Evolutionary conservation across 2,888 invertebrate species (phyloP).

Genomic region (Dasypogon diadema): DNA sequence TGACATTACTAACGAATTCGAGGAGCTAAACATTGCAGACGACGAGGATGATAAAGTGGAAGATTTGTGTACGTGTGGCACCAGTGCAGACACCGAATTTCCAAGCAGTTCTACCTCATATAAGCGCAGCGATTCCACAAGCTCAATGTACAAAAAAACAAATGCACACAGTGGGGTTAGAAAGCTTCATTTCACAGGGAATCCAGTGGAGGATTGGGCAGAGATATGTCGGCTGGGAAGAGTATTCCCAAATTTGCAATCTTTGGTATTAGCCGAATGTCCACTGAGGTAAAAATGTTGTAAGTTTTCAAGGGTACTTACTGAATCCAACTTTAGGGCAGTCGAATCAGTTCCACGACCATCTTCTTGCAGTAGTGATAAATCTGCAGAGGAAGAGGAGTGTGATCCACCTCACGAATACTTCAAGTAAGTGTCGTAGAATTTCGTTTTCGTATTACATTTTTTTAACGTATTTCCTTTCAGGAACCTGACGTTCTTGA

Average conservation of each 20-base stretch:
- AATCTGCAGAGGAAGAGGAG: constrained; percentile 71
- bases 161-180: constrained; percentile 77
- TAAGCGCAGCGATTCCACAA: constrained; percentile 56
- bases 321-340: constrained; percentile 54
- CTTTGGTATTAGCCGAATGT: constrained; percentile 88
- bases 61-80: constrained; percentile 40
- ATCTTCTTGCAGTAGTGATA: constrained; percentile 63
- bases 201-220: constrained; percentile 85
- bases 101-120: constrained; percentile 39
- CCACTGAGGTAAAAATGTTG: constrained; percentile 72
- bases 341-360: constrained; percentile 58
- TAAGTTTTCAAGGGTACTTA: constrained; percentile 51
- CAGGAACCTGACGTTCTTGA: constrained; percentile 78
- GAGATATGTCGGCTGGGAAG: constrained; percentile 87
- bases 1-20: constrained; percentile 25
- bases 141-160: constrained; percentile 61
- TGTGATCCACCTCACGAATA: constrained; percentile 74
- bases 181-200: constrained; percentile 89
- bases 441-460: constrained; percentile 7
- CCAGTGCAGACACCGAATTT: neutral
- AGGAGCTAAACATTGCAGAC: constrained; percentile 22
- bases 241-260: constrained; percentile 87
- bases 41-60: constrained; percentile 45
- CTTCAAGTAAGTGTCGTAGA: constrained; percentile 69
- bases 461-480: constrained; percentile 45